Conservation (phyloP, 2,797 vertebrate species). For the Ctenosaura bakeri region DNA sequence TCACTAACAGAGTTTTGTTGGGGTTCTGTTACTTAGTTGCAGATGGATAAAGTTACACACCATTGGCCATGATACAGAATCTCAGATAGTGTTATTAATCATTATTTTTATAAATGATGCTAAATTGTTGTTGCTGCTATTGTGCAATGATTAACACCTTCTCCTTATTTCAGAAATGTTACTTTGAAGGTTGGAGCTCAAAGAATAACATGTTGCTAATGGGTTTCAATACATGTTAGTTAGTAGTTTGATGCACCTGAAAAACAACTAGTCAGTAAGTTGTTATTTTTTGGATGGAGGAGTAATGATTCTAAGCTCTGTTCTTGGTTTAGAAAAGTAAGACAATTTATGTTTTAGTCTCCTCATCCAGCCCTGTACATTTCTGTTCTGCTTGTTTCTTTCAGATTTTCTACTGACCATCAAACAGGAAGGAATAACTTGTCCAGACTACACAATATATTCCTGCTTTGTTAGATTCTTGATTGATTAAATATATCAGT, state of each 20-base stretch:
- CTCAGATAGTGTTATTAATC: too few relatives aligned
- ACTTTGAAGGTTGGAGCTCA: too few relatives aligned
- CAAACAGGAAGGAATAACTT: conserved; percentile 37
- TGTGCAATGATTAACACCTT: too few relatives aligned
- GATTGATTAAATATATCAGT: conserved; percentile 41
- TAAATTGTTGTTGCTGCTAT: too few relatives aligned
- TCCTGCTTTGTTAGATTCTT: conserved; percentile 31
- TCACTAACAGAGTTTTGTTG: too few relatives aligned
- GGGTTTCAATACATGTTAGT: background rate
- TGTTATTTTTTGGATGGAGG: background rate
- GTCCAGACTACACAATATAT: conserved; percentile 36
- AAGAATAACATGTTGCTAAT: too few relatives aligned
- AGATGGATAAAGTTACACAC: too few relatives aligned
- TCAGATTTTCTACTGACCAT: background rate
- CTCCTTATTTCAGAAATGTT: too few relatives aligned
- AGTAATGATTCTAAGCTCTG: conserved; percentile 27
- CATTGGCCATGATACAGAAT: too few relatives aligned
- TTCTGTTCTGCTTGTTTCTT: background rate
- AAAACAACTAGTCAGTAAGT: background rate
- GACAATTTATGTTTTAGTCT: background rate
- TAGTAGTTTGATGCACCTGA: background rate
- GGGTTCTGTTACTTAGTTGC: too few relatives aligned
- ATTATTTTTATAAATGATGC: too few relatives aligned
- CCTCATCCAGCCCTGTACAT: background rate
- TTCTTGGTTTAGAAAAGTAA: conserved; percentile 54